Evolutionary conservation across 2,888 invertebrate species (phyloP), one percentile per base, ranked within the genome.

Genomic region (Hetaerina titia): DNA sequence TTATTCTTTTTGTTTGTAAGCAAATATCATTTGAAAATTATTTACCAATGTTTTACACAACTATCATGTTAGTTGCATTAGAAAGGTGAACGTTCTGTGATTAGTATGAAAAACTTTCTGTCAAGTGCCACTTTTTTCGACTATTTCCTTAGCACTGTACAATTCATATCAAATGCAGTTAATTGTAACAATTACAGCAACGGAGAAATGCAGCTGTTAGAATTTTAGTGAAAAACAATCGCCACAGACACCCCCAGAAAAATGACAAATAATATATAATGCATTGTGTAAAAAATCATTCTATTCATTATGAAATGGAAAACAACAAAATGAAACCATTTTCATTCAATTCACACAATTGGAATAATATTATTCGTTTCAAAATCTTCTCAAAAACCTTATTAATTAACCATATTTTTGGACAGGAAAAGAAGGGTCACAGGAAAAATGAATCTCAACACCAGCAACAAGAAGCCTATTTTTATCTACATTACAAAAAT

Each of bases 401-500:
- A 90, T 60, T 0, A 25, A 90, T 60, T 25, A 63, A 90, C 31
- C 63, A 69, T 69, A 56, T 92, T 74, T 69, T 22, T 74, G 74
- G 92, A 69, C 92, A 92, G 92, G 69, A 92, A 92, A 74, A 92
- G 92, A 92, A 92, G 92, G 92, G 92, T 69, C 92, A 92, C 69
- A 92, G 92, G 92, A 92, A 92, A 81, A 92, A 92, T 92, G 69
- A 89, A 92, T 92, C 69, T 92, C 69, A 92, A 92, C 92, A 92
- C 92, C 92, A 92, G 64, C 69, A 92, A 92, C 69, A 92, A 74
- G 56, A 92, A 69, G 64, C 92, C 92, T 92, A 92, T 92, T 92
- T 69, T 92, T 92, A 92, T 92, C 92, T 92, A 92, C 92, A 92
- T 92, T 92, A 92, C 92, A 92, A 92, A 90, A 92, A 92, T 69